phyloP scores from a whole-genome alignment of 2,113 vertebrate species.

The Elaphurus davidianus region DNA sequence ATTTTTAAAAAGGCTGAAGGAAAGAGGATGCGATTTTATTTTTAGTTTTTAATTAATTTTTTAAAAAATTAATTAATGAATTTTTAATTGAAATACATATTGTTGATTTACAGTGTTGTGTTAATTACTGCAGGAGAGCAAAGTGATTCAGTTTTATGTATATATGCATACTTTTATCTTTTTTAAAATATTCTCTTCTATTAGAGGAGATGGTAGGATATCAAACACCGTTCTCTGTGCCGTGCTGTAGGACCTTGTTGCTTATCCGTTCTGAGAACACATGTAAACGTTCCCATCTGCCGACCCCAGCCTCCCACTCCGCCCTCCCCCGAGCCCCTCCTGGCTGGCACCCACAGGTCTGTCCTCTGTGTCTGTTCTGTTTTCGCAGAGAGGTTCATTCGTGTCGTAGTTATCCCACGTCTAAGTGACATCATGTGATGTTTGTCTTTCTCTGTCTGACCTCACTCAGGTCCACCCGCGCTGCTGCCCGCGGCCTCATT shows the following conservation, averaged over 20 bases:
- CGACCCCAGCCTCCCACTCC: not conserved
- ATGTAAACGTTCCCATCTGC: not conserved
- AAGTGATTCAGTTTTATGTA: not conserved
- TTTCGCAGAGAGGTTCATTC: not conserved
- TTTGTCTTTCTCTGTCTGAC: not conserved
- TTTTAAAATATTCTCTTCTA: not conserved
- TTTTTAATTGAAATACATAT: not conserved
- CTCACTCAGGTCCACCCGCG: accelerated
- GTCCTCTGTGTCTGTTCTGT: not conserved
- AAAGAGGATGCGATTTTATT: not conserved
- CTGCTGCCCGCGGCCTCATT: accelerated
- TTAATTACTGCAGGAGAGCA: not conserved
- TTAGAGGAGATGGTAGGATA: not conserved
- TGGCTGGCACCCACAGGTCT: accelerated
- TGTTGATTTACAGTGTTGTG: not conserved
- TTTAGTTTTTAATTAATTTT: no score
- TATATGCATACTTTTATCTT: not conserved
- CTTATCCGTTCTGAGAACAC: not conserved
- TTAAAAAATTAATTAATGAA: no score
- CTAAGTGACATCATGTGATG: accelerated
- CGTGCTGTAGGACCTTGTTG: not conserved
- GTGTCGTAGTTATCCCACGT: accelerated
- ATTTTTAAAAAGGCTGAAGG: not conserved
- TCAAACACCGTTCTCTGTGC: not conserved
- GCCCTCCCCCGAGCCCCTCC: accelerated